Evolutionary conservation across 2,113 vertebrate genomes (phyloP), one percentile per base, ranked within the genome.

Genomic region (Syngnathoides biaculeatus): DNA sequence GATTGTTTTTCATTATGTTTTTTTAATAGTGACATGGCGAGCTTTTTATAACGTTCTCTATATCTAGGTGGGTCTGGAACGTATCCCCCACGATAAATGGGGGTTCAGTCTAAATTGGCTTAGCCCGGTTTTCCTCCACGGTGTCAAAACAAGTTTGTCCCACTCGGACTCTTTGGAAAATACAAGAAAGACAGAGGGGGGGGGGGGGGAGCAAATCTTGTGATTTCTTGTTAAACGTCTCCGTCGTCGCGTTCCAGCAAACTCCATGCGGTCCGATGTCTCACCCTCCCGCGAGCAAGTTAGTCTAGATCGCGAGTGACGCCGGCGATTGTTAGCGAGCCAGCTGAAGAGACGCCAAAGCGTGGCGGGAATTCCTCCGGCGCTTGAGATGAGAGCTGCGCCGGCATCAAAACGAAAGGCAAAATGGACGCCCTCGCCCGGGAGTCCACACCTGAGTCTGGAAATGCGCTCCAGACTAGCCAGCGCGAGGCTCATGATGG

Each of bases 361-460:
- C 88, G 74, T 82, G 86, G 89, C 84, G 82, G 89, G 86, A 90
- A 88, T 87, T 89, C 86, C 84, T 88, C 38, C 79, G 74, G 85
- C 89, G 90, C 91, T 90, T 91, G 87, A 90, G 90, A 90, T 91
- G 87, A 90, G 90, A 90, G 90, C 91, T 90, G 89, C 87, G 89
- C 90, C 90, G 75, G 79, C 83, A 84, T 57, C 55, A 57, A 57
- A 30, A 9, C n/a, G 55, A 30, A 30, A 30, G 19, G 79, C 79
- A 80, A 84, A 88, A 79, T 77, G 71, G 52, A 81, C 82, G 77
- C 82, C 67, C 40, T 81, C 79, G 82, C 83, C 77, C 87, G 88
- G 77, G 86, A 89, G 84, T 88, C 81, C 22, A 10, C 22, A 43
- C 22, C 38, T 62, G 60, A 62, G 60, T 26, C 22, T 30, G 1